Evolutionary conservation across 2,888 invertebrate genomes (phyloP), one percentile per base, ranked within the genome.

Genomic region (Criorhina ranunculi): DNA sequence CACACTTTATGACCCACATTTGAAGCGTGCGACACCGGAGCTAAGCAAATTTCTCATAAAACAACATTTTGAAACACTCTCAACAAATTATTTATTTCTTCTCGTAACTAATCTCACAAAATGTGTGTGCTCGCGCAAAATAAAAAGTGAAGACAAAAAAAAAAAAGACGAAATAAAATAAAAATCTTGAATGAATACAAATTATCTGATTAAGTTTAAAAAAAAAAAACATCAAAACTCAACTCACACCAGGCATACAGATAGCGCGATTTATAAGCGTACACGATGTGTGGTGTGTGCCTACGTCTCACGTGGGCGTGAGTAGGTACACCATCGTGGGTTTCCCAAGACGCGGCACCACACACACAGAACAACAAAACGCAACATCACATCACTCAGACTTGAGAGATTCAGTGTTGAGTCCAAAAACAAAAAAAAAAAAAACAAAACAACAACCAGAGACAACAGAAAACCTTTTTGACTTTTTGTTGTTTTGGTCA

Each of bases 181-280:
- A 64, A 46, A 55, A 57, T 75, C 53, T 46, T 78, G 49, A 79
- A 69, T 79, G 83, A 79, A 83, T 83, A 83, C 83, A 83, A 79
- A 83, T 79, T 78, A 60, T 83, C 60, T 55, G 55, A 83, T 83
- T 83, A 79, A 55, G 40, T 72, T 49, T n/a, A n/a, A n/a, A n/a
- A n/a, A n/a, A n/a, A n/a, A n/a, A 19, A 19, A 82, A 53, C 72
- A 72, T 79, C 40, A 51, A 64, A 62, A 78, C 31, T 73, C 37
- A 67, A 67, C 60, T 78, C 42, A 44, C 66, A 46, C 49, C 49
- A 37, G 51, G 40, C 57, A 77, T 70, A 64, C 37, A 59, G 44
- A 64, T 51, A 44, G 67, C 42, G 55, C 12, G 42, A 57, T 35
- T 57, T 76, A 60, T 53, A 62, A 24, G 19, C 51, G 24, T 35